Conservation (phyloP, 2,888 invertebrate species). For the Glaucopsyche alexis region DNA sequence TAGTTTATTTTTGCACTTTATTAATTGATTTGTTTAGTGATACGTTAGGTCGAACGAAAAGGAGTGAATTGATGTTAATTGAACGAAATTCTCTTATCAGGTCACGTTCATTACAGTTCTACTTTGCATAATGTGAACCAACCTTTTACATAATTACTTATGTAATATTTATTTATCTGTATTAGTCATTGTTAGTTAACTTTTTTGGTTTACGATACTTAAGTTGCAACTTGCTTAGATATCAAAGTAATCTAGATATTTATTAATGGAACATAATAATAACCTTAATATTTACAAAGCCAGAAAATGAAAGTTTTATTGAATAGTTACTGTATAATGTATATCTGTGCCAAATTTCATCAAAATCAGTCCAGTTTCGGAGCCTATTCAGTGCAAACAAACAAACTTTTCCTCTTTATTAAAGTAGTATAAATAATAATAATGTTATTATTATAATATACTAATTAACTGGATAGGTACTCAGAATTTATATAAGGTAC, state of each 20-base stretch:
- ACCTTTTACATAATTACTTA: not conserved
- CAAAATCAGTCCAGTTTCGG: too few relatives aligned
- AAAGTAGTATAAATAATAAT: too few relatives aligned
- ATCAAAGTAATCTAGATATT: slow-evolving; percentile 16
- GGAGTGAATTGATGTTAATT: slow-evolving; percentile 18
- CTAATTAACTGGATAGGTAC: too few relatives aligned
- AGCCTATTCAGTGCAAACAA: too few relatives aligned
- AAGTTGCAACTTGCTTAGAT: not conserved
- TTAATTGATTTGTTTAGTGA: not conserved
- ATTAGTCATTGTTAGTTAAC: not conserved
- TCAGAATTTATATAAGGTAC: too few relatives aligned
- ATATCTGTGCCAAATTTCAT: too few relatives aligned
- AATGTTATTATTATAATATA: too few relatives aligned
- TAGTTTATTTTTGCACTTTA: not conserved
- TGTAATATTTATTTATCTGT: slow-evolving; percentile 15
- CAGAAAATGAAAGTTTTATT: not conserved
- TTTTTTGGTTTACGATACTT: not conserved
- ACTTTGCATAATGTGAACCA: slow-evolving; percentile 30
- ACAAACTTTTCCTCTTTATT: too few relatives aligned
- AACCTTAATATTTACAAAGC: not conserved
- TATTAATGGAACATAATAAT: not conserved
- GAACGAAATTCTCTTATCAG: slow-evolving; percentile 48
- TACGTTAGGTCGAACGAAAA: slow-evolving; percentile 20
- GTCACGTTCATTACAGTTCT: slow-evolving; percentile 53
- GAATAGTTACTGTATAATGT: too few relatives aligned